Evolutionary conservation across 2,113 vertebrate genomes (phyloP), one percentile per base, ranked within the genome.

Genomic region (Phodopus roborovskii): DNA sequence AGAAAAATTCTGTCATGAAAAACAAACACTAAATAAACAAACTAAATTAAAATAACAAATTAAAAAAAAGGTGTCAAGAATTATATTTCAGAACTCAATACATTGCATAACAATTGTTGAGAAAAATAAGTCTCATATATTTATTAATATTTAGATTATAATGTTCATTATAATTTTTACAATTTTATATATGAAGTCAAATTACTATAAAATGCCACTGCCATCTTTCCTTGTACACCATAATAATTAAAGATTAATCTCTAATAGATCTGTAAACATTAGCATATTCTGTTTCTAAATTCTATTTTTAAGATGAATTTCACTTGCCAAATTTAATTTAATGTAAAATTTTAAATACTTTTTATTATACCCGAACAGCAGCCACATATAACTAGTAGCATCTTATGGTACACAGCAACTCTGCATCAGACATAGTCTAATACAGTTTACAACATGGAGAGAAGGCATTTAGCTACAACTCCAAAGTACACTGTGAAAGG

Each of bases 361-460:
- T 68, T 42, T 53, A 82, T 73, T 91, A 82, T 94, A 79, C 39
- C 11, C 86, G 33, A 93, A 60, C n/a, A 95, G 64, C 39, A 91
- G 42, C 7, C 10, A 30, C 6, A 2, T 91, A 0, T 82, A 53
- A 62, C 17, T 91, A 39, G 36, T 33, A 7, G 1, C 17, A 73
- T 6, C 28, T 91, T 48, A 81, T 1, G 50, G 13, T 33, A 88
- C 33, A 92, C 7, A 70, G 26, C 0, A 45, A 1, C 1, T 53
- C 71, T 56, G 1, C 19, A 3, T 92, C 89, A 88, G 33, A 92
- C 92, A 87, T 0, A 87, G 19, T 48, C 56, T 1, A n/a, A 13
- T 85, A 22, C 0, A 36, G 6, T 60, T 94, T 24, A 82, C 8
- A 79, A 73, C 66, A 82, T 26, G 82, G 53, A 24, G 12, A 86